These are phyloP conservation scores for Eublepharis macularius DNA, from an alignment of 2,113 vertebrate species.

Conservation along the genomic window DNA sequence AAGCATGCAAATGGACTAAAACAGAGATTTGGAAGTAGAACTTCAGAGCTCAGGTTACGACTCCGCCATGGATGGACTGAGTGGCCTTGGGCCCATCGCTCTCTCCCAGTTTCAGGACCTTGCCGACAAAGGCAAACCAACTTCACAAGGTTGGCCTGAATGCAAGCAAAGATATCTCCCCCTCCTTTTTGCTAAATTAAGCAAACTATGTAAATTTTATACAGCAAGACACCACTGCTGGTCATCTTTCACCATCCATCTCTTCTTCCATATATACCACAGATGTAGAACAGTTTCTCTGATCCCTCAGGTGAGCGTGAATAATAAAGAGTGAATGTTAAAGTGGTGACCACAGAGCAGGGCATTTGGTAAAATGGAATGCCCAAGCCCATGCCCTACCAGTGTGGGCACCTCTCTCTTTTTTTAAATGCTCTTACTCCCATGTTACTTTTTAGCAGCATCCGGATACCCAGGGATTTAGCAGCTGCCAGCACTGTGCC, in stretches of 20 bases:
- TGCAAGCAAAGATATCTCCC: not conserved
- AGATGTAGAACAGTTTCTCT: not conserved
- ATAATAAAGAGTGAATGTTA: not conserved
- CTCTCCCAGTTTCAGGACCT: not conserved
- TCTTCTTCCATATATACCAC: not conserved
- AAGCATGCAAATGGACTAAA: not conserved
- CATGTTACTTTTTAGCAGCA: not conserved
- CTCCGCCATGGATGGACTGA: not conserved
- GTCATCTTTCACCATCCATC: not conserved
- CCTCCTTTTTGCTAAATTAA: not conserved
- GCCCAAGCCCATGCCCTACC: not conserved
- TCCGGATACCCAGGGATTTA: not conserved
- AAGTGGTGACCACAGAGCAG: too few species aligned
- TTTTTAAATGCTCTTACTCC: not conserved
- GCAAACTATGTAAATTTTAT: too few species aligned
- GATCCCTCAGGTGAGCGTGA: not conserved
- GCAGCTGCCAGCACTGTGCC: not conserved
- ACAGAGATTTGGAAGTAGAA: not conserved
- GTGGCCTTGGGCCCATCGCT: not conserved
- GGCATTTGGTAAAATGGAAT: not conserved
- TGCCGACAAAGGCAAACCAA: not conserved
- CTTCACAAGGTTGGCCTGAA: not conserved
- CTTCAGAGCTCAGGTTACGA: not conserved
- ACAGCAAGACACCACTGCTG: not conserved
- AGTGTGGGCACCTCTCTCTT: not conserved